Conservation (phyloP, 2,888 invertebrate genomes). For the Xanthia icteritia region DNA sequence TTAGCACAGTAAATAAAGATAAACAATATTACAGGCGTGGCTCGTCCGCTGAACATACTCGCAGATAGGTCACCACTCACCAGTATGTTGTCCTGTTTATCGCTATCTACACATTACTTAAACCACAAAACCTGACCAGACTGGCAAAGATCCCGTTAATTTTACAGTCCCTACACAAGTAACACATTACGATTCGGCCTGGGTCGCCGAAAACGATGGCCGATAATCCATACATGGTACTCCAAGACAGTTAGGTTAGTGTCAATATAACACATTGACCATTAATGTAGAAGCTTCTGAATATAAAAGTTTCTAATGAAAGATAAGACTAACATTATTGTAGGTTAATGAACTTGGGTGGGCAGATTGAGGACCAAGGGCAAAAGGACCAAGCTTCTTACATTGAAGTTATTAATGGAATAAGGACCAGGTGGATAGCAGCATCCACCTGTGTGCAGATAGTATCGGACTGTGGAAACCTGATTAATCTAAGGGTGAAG, state of each 20-base stretch:
- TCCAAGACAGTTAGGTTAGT: slow-evolving; percentile 66
- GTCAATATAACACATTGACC: slow-evolving; percentile 55
- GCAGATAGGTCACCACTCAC: not conserved
- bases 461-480: slow-evolving; percentile 44
- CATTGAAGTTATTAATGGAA: slow-evolving; percentile 1
- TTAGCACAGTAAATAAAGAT: not conserved
- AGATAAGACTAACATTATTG: not conserved
- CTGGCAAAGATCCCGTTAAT: slow-evolving; percentile 83
- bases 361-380: not conserved
- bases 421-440: slow-evolving; percentile 17
- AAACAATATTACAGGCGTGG: not conserved
- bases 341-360: slow-evolving; percentile 34
- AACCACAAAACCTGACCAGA: slow-evolving; percentile 65
- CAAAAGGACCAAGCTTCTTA: not conserved
- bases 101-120: slow-evolving; percentile 58
- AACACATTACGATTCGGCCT: slow-evolving; percentile 81
- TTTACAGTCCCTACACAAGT: slow-evolving; percentile 80
- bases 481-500: slow-evolving; percentile 50
- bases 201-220: slow-evolving; percentile 76
- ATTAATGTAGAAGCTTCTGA: slow-evolving; percentile 34
- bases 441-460: slow-evolving; percentile 28
- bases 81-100: not conserved
- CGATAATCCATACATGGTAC: slow-evolving; percentile 76
- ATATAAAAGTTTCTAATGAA: slow-evolving; percentile 29
- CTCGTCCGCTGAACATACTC: not conserved